Conservation (phyloP, 2,888 invertebrate species). For the Bedellia somnulentella region DNA sequence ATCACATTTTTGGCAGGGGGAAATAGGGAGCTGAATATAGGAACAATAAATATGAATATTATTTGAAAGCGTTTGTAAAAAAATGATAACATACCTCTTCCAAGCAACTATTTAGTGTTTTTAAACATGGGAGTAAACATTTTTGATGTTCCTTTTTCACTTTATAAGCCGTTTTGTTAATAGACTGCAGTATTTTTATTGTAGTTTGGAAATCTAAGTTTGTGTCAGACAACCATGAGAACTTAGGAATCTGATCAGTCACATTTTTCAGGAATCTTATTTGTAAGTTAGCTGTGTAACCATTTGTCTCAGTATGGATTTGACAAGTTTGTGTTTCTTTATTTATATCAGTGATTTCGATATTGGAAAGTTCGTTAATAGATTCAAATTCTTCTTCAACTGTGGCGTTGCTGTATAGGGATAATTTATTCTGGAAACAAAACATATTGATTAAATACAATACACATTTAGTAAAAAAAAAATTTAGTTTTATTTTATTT, state of each 20-base stretch:
- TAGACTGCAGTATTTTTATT: constrained; percentile 74
- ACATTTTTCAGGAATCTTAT: constrained; percentile 63
- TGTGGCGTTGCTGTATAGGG: constrained; percentile 31
- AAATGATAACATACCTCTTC: constrained; percentile 32
- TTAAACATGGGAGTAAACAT: constrained; percentile 85
- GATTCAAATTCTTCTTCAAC: constrained; percentile 56
- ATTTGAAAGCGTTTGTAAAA: neutral
- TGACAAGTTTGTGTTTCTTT: constrained; percentile 60
- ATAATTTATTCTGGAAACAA: constrained; percentile 31
- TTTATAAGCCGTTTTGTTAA: constrained; percentile 79
- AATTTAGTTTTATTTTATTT: constrained; percentile 5
- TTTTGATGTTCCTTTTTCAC: constrained; percentile 83
- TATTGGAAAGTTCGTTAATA: constrained; percentile 51
- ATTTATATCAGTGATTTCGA: constrained; percentile 61
- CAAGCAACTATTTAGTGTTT: constrained; percentile 46
- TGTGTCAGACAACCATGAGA: constrained; percentile 53
- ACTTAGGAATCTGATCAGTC: constrained; percentile 49
- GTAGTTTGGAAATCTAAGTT: constrained; percentile 71
- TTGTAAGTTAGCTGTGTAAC: constrained; percentile 54
- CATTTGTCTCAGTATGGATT: constrained; percentile 57
- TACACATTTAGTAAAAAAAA: too few relatives aligned
- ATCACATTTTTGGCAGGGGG: too few relatives aligned
- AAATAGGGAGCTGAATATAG: too few relatives aligned
- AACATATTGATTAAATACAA: too few relatives aligned
- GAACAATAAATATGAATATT: neutral